These are phyloP conservation scores for Progne subis DNA, from an alignment of 2,113 vertebrate species.

Conservation along the genomic window DNA sequence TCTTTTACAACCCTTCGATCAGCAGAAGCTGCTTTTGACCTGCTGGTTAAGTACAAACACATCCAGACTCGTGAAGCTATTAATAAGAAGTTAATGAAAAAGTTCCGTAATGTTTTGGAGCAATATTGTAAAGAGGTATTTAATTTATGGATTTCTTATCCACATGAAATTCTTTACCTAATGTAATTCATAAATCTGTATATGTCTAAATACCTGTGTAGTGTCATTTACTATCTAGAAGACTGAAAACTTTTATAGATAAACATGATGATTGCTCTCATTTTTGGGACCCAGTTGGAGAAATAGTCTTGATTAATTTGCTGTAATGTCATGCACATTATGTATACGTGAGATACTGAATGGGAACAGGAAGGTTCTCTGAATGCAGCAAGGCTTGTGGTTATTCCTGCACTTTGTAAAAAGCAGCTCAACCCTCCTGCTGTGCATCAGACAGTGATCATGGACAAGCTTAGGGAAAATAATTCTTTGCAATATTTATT, in stretches of 20 bases:
- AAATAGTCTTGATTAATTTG: neutral
- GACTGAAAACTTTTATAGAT: neutral
- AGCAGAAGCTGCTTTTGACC: slow-evolving; percentile 87
- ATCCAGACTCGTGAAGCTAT: slow-evolving; percentile 82
- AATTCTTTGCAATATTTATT: neutral
- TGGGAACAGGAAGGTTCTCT: neutral
- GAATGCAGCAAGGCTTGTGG: neutral
- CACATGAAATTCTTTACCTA: neutral
- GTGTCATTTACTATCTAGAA: neutral
- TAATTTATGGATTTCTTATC: neutral
- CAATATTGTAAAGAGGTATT: slow-evolving; percentile 92
- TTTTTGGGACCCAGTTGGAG: neutral
- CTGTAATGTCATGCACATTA: neutral
- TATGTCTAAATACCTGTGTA: neutral
- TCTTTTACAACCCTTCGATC: slow-evolving; percentile 90
- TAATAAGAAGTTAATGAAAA: slow-evolving; percentile 88
- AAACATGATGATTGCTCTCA: neutral
- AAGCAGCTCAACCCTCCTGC: neutral
- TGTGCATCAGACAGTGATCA: neutral
- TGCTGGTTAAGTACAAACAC: slow-evolving; percentile 89
- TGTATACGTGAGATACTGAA: neutral
- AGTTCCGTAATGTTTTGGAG: slow-evolving; percentile 84
- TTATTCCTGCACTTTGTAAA: neutral
- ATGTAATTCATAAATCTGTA: neutral
- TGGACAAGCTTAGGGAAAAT: neutral